Conservation (phyloP, 2,797 vertebrate species). For the Poecile montanus region DNA sequence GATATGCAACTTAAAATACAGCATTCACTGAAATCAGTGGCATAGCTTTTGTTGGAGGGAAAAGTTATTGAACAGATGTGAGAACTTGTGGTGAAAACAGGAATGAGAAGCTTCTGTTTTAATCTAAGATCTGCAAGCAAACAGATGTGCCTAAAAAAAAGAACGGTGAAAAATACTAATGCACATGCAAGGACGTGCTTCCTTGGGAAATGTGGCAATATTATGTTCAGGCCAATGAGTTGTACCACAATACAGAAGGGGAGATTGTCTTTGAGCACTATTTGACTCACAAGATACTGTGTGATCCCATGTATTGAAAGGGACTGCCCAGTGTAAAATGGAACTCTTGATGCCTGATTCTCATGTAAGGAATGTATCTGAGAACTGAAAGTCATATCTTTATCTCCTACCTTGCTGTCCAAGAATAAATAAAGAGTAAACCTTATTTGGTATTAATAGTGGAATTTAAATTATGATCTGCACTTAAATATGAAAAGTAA, state of each 20-base stretch:
- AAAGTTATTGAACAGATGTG: not conserved
- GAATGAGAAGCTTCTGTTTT: not conserved
- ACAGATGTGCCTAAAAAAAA: not conserved
- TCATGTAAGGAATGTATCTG: not conserved
- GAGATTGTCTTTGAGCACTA: not conserved
- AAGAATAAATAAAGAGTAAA: not conserved
- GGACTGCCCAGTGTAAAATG: not conserved
- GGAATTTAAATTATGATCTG: not conserved
- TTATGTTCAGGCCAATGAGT: not conserved
- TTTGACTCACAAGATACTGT: not conserved
- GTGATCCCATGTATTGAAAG: not conserved
- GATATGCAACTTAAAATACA: not conserved
- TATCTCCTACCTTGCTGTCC: not conserved
- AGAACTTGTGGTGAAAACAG: not conserved
- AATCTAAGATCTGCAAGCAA: not conserved
- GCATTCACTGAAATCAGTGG: not conserved
- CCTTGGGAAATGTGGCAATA: not conserved
- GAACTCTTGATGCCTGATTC: not conserved
- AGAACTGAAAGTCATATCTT: not conserved
- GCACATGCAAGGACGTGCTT: not conserved
- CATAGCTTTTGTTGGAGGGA: not conserved
- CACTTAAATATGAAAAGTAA: not conserved
- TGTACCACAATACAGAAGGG: not conserved
- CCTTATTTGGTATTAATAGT: not conserved
- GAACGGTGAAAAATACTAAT: not conserved